phyloP scores from a whole-genome alignment of 2,113 vertebrate species.

The Eleginops maclovinus region DNA sequence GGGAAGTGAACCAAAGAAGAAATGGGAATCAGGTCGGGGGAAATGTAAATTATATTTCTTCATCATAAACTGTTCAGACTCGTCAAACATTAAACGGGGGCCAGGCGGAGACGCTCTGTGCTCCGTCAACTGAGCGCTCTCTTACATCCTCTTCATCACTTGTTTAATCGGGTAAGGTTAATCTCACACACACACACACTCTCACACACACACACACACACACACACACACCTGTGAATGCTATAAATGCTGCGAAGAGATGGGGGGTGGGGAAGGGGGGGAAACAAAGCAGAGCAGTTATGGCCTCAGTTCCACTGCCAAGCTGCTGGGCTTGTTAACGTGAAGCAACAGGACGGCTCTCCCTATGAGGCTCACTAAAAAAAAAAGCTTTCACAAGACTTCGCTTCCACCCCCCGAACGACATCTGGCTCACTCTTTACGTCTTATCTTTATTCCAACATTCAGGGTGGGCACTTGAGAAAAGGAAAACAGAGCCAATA shows the following conservation, averaged over 20 bases:
- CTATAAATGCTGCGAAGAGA: constrained; percentile 59
- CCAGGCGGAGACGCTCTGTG: neutral
- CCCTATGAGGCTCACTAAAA: constrained; percentile 68
- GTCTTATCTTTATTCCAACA: constrained; percentile 53
- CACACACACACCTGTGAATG: constrained; percentile 67
- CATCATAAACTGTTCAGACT: constrained; percentile 19
- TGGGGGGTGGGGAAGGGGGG: too few species aligned
- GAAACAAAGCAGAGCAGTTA: constrained; percentile 57
- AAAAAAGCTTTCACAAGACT: constrained; percentile 60
- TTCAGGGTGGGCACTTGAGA: constrained; percentile 62
- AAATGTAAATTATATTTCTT: constrained; percentile 34
- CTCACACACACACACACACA: neutral
- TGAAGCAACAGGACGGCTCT: constrained; percentile 74
- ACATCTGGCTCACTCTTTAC: constrained; percentile 62
- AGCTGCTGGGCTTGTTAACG: constrained; percentile 75
- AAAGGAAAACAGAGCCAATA: constrained; percentile 7
- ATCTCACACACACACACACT: constrained; percentile 49
- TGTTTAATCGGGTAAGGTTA: constrained; percentile 66
- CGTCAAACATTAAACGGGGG: constrained; percentile 12
- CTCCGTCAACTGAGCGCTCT: constrained; percentile 29
- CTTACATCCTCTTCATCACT: constrained; percentile 52
- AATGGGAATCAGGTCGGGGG: neutral
- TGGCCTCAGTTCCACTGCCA: constrained; percentile 71
- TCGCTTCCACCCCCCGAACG: constrained; percentile 45
- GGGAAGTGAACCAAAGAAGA: constrained; percentile 16